A percentile compares a stretch with the other conserved stretches of the same genome.
phyloP scores from a whole-genome alignment of 2,113 vertebrate genomes.

The Sorex araneus region DNA sequence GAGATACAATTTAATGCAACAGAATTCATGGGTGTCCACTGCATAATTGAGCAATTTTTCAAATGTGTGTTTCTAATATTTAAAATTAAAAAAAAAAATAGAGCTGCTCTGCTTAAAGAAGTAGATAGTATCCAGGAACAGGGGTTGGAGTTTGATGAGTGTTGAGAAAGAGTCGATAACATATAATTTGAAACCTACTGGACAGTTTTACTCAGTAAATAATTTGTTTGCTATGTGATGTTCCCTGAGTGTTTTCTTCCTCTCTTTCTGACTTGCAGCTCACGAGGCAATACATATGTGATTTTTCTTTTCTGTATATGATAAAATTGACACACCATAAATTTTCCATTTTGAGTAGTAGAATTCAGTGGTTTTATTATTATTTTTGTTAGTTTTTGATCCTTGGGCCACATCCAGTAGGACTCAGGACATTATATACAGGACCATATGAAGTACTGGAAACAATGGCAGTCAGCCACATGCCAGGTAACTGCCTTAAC shows the following conservation, averaged over 20 bases:
- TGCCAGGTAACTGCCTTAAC: no score
- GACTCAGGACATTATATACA: no score
- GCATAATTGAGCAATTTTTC: slow-evolving; percentile 8
- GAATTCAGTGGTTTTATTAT: not conserved
- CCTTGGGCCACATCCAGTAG: no score
- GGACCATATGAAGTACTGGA: no score
- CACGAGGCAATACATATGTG: not conserved
- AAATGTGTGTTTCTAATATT: slow-evolving; percentile 7
- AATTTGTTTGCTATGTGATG: not conserved
- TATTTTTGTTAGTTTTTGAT: no score
- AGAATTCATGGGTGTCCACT: slow-evolving; percentile 45
- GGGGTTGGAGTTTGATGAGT: not conserved
- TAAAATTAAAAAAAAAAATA: slow-evolving; percentile 25
- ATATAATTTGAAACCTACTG: slow-evolving; percentile 36
- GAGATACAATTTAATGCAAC: slow-evolving; percentile 44
- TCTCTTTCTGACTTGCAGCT: not conserved
- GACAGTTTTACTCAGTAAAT: slow-evolving; percentile 47
- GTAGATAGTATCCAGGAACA: not conserved
- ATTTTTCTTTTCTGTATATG: not conserved
- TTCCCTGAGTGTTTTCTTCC: slow-evolving; percentile 19
- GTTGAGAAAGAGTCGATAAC: no score
- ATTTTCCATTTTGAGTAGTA: not conserved
- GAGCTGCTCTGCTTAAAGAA: slow-evolving; percentile 29
- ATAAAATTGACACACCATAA: slow-evolving; percentile 28
- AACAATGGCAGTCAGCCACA: no score